Conservation (phyloP, 2,888 invertebrate genomes). For the Timema cristinae region DNA sequence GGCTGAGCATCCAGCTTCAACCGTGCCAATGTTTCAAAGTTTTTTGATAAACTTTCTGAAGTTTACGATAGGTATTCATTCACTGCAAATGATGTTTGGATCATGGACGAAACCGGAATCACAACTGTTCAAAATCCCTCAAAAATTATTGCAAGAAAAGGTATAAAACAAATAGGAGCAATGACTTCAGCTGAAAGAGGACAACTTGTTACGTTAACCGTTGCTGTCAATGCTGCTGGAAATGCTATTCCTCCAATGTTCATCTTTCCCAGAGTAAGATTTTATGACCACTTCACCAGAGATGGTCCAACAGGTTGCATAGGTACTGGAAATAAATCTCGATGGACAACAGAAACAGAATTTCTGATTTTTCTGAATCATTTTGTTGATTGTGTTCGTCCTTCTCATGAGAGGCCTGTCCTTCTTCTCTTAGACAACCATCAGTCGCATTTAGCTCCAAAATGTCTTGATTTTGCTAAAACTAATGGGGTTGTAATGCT, state of each 20-base stretch:
- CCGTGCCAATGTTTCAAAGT: not conserved
- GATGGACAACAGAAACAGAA: constrained; percentile 11
- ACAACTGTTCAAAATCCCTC: not conserved
- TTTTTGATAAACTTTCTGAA: constrained; percentile 10
- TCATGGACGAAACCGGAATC: not conserved
- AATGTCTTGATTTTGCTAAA: not conserved
- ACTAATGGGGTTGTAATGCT: constrained; percentile 3
- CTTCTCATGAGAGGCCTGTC: not conserved
- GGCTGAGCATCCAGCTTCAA: constrained; percentile 8
- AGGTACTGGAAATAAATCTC: constrained; percentile 10
- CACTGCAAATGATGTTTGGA: constrained; percentile 9
- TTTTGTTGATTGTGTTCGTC: constrained; percentile 10
- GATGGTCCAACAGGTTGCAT: constrained; percentile 11
- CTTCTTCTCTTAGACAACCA: constrained; percentile 7
- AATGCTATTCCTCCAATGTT: not conserved
- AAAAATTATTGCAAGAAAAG: constrained; percentile 6
- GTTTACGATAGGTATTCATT: constrained; percentile 4
- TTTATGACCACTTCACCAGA: constrained; percentile 8
- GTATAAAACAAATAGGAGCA: not conserved
- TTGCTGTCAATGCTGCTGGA: not conserved
- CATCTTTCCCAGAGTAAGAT: not conserved
- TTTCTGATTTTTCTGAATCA: constrained; percentile 3
- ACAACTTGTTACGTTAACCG: constrained; percentile 10
- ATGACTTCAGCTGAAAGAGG: constrained; percentile 13
- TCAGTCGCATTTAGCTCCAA: not conserved